Conservation (phyloP, 2,113 vertebrate species). For the Oriolus oriolus region DNA sequence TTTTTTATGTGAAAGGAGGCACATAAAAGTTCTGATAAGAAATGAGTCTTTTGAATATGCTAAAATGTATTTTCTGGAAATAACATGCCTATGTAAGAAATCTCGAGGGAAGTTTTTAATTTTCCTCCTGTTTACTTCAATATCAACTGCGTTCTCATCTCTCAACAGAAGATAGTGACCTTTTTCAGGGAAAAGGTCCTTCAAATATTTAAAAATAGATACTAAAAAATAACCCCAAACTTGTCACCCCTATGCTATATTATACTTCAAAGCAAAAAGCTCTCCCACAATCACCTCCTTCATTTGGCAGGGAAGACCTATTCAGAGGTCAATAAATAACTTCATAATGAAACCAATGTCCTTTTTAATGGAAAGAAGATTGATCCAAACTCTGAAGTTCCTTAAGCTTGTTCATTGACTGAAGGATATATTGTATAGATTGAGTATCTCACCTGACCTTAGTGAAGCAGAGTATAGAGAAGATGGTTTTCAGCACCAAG, state of each 20-base stretch:
- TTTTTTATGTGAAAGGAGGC: background rate
- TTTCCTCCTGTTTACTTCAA: background rate
- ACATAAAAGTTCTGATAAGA: background rate
- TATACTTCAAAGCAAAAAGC: background rate
- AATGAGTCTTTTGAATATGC: background rate
- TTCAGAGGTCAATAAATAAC: background rate
- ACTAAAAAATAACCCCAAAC: background rate
- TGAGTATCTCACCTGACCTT: background rate
- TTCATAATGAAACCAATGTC: background rate
- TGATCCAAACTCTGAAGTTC: background rate
- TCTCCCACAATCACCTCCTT: background rate
- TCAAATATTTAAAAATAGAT: background rate
- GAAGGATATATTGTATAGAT: background rate
- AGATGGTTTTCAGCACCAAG: background rate
- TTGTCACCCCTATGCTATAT: background rate
- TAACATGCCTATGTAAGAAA: background rate
- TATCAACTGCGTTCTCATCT: background rate
- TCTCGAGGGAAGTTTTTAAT: background rate
- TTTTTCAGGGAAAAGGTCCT: background rate
- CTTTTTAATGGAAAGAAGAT: slow-evolving; percentile 11
- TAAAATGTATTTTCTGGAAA: background rate
- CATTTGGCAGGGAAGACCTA: background rate
- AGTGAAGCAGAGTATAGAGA: background rate
- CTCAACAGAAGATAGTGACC: background rate
- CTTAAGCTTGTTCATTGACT: slow-evolving; percentile 18